Evolutionary conservation across 2,797 vertebrate genomes (phyloP).

Genomic region (Typhlichthys subterraneus): DNA sequence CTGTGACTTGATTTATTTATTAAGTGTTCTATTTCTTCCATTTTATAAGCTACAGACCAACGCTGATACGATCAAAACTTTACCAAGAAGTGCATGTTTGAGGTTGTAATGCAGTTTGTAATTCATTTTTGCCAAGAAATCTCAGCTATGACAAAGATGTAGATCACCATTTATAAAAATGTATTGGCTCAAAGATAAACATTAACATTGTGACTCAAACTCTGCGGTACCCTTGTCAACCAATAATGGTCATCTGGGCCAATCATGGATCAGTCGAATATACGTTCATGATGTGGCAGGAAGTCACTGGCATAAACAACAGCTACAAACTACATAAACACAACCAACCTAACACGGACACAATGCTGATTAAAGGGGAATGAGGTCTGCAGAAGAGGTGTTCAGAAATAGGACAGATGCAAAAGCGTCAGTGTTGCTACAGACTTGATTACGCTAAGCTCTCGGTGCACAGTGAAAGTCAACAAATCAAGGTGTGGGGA

Average conservation of each 20-base stretch:
- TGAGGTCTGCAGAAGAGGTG: conserved; percentile 59
- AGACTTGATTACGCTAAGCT: conserved; percentile 45
- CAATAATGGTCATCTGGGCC: conserved; percentile 42
- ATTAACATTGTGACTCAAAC: conserved; percentile 35
- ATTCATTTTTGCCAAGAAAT: neutral
- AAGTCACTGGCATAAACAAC: conserved; percentile 69
- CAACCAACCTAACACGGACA: conserved; percentile 40
- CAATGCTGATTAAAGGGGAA: conserved; percentile 60
- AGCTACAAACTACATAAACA: conserved; percentile 60
- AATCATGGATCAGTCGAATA: conserved; percentile 43
- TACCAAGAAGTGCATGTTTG: neutral
- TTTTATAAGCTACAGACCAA: neutral
- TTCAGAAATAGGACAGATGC: conserved; percentile 47
- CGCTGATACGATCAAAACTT: neutral
- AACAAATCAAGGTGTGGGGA: conserved; percentile 47
- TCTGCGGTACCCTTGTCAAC: conserved; percentile 27
- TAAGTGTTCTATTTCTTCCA: too few relatives aligned
- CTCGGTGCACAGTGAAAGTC: conserved; percentile 33
- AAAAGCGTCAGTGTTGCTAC: conserved; percentile 50
- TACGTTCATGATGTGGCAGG: conserved; percentile 57
- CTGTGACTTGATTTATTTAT: too few relatives aligned
- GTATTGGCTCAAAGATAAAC: conserved; percentile 63
- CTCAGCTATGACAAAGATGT: conserved; percentile 25
- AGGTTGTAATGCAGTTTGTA: conserved; percentile 1
- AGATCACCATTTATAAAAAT: conserved; percentile 25